A percentile compares a stretch with the other conserved stretches of the same genome.
phyloP scores from a whole-genome alignment of 1,140 invertebrate species.

The Sitodiplosis mosellana region DNA sequence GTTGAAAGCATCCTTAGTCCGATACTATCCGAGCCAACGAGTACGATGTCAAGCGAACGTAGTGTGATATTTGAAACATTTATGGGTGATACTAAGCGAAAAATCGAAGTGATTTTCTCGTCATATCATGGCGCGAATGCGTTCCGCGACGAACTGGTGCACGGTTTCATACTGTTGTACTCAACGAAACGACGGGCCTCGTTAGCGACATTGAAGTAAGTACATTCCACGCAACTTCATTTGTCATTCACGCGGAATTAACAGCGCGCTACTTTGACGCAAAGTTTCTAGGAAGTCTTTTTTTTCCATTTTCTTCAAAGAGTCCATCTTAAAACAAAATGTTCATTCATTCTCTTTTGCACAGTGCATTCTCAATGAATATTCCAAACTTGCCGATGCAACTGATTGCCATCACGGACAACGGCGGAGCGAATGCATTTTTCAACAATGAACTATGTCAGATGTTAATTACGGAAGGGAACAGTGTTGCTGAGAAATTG shows the following conservation, averaged over 20 bases:
- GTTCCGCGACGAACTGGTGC: slow-evolving; percentile 80
- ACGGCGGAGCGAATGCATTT: slow-evolving; percentile 67
- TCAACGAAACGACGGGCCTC: slow-evolving; percentile 90
- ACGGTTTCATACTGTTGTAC: slow-evolving; percentile 92
- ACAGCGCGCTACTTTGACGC: too few relatives aligned
- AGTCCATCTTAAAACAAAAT: too few relatives aligned
- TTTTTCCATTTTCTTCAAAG: too few relatives aligned
- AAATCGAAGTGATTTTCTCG: slow-evolving; percentile 83
- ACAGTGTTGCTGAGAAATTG: slow-evolving; percentile 78
- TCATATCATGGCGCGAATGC: slow-evolving; percentile 90
- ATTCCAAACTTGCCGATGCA: slow-evolving; percentile 88
- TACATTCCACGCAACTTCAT: slow-evolving; percentile 12
- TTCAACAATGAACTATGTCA: slow-evolving; percentile 79
- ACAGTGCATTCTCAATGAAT: slow-evolving; percentile 81
- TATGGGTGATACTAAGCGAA: slow-evolving; percentile 69
- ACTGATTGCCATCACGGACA: slow-evolving; percentile 84
- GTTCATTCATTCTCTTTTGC: slow-evolving; percentile 8
- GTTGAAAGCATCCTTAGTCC: slow-evolving; percentile 80
- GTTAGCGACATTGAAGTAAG: slow-evolving; percentile 76
- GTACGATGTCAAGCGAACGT: slow-evolving; percentile 68
- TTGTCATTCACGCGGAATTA: too few relatives aligned
- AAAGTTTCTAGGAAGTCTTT: too few relatives aligned
- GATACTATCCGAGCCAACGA: slow-evolving; percentile 69
- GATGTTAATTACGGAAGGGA: slow-evolving; percentile 80
- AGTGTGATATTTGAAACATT: slow-evolving; percentile 82